These are phyloP conservation scores for Piezodorus guildinii DNA, from an alignment of 1,140 invertebrate species.

Conservation along the genomic window DNA sequence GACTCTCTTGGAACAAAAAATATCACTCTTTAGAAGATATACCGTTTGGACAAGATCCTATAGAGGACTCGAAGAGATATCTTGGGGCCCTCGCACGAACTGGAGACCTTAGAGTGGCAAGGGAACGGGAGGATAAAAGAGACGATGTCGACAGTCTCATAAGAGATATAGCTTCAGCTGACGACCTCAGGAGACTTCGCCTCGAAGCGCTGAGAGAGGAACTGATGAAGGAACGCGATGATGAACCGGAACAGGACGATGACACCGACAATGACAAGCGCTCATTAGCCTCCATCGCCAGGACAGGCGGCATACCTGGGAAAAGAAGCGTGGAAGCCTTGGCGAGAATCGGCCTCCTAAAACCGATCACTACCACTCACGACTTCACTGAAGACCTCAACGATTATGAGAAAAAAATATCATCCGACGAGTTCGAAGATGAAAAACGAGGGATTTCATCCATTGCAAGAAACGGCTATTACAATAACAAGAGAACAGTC, in stretches of 20 bases:
- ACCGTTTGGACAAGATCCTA: constrained; percentile 15
- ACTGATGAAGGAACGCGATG: constrained; percentile 25
- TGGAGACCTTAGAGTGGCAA: constrained; percentile 24
- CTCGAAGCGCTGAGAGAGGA: constrained; percentile 27
- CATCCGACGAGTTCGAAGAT: constrained; percentile 19
- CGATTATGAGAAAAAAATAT: constrained; percentile 17
- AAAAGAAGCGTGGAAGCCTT: constrained; percentile 5
- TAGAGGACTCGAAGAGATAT: constrained; percentile 25
- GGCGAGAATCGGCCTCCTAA: not conserved
- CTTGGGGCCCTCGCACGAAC: constrained; percentile 27
- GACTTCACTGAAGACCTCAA: constrained; percentile 10
- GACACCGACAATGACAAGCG: constrained; percentile 25
- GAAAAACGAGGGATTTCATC: constrained; percentile 26
- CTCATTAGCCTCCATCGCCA: constrained; percentile 25
- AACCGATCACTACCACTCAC: not conserved
- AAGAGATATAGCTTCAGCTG: constrained; percentile 23
- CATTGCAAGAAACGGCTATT: constrained; percentile 25
- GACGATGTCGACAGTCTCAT: constrained; percentile 25
- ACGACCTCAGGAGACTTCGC: constrained; percentile 24
- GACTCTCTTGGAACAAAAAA: constrained; percentile 14
- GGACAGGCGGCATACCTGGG: constrained; percentile 25
- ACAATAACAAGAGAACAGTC: constrained; percentile 20
- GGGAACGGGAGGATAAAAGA: constrained; percentile 25
- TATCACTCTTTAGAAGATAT: constrained; percentile 21
- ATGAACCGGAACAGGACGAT: constrained; percentile 14